Conservation (phyloP, 2,888 invertebrate genomes). For the Aspidiotus destructor region DNA sequence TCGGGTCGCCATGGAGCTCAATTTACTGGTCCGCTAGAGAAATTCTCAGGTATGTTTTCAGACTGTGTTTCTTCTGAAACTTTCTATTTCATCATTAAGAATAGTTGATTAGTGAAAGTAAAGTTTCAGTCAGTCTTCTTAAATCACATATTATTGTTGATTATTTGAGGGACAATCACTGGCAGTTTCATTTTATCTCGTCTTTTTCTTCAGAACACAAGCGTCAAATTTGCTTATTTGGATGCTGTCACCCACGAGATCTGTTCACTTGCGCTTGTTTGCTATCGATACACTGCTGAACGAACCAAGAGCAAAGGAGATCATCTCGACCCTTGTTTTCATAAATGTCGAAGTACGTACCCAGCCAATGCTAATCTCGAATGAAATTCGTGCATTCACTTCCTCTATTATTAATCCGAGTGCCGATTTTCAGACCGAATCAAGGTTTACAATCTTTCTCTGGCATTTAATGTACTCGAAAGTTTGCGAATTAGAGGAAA, state of each 20-base stretch:
- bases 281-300: slow-evolving; percentile 44
- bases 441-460: slow-evolving; percentile 44
- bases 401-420: slow-evolving; percentile 12
- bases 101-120: too few relatives aligned
- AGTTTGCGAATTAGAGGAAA: slow-evolving; percentile 41
- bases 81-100: too few relatives aligned
- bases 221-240: slow-evolving; percentile 45
- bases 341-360: slow-evolving; percentile 43
- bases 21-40: slow-evolving; percentile 38
- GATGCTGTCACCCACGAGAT: slow-evolving; percentile 45
- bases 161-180: too few relatives aligned
- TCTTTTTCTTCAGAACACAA: slow-evolving; percentile 40
- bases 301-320: slow-evolving; percentile 44
- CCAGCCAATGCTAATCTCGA: not conserved
- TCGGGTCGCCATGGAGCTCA: slow-evolving; percentile 37
- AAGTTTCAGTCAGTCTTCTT: too few relatives aligned
- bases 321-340: slow-evolving; percentile 43
- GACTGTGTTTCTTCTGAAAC: too few relatives aligned
- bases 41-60: slow-evolving; percentile 36
- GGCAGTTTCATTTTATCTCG: too few relatives aligned
- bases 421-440: slow-evolving; percentile 41
- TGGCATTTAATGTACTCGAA: slow-evolving; percentile 43
- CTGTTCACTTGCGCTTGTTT: slow-evolving; percentile 43
- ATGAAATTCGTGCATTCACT: not conserved
- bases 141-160: too few relatives aligned